Evolutionary conservation across 2,888 invertebrate genomes (phyloP).

Genomic region (Pseudeuparius sepicola): DNA sequence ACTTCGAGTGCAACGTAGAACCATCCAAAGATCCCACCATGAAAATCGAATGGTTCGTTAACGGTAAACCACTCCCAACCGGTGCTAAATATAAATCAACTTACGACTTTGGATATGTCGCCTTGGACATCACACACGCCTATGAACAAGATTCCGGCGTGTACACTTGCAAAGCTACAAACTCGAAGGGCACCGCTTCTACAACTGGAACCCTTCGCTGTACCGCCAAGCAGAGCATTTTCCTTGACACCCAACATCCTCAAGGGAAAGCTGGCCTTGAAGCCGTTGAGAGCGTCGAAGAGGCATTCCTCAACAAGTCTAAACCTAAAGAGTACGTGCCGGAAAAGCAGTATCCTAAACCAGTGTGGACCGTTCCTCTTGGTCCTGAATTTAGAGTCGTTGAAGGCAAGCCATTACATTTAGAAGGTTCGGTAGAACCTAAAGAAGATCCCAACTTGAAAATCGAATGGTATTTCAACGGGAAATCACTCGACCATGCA

Average conservation of each 20-base stretch:
- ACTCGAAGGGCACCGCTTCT: slow-evolving; percentile 79
- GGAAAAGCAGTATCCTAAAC: slow-evolving; percentile 71
- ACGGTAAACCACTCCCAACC: slow-evolving; percentile 78
- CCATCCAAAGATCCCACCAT: slow-evolving; percentile 86
- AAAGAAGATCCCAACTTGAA: slow-evolving; percentile 84
- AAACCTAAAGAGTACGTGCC: slow-evolving; percentile 59
- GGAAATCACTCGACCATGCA: slow-evolving; percentile 76
- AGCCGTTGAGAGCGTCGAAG: slow-evolving; percentile 82
- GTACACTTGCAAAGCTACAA: slow-evolving; percentile 82
- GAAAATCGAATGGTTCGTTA: slow-evolving; percentile 90
- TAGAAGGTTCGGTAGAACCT: slow-evolving; percentile 92
- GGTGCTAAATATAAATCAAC: slow-evolving; percentile 87
- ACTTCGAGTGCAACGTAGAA: slow-evolving; percentile 87
- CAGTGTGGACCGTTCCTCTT: slow-evolving; percentile 76
- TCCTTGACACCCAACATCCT: slow-evolving; percentile 87
- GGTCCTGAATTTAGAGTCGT: slow-evolving; percentile 68
- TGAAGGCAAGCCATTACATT: slow-evolving; percentile 77
- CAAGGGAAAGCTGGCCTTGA: slow-evolving; percentile 86
- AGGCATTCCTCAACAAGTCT: slow-evolving; percentile 62
- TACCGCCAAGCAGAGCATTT: slow-evolving; percentile 68
- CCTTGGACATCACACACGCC: slow-evolving; percentile 77
- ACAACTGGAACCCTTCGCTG: slow-evolving; percentile 84
- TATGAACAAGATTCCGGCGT: slow-evolving; percentile 90
- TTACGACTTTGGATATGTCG: slow-evolving; percentile 93
- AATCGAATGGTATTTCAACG: slow-evolving; percentile 92